Conservation (phyloP, 2,797 vertebrate species). For the Benthosema pterotum region DNA sequence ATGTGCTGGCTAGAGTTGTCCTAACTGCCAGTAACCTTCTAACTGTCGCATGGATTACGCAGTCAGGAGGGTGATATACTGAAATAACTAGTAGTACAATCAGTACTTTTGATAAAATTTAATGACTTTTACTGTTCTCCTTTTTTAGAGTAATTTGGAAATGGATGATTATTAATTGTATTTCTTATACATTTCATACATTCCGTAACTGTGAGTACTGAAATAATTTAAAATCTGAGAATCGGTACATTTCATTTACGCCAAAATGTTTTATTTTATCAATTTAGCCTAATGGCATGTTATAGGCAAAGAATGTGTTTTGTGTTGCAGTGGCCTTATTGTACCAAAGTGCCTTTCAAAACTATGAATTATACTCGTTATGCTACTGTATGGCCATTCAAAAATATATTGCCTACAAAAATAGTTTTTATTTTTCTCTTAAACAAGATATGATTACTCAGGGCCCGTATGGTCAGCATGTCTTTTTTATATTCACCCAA, state of each 20-base stretch:
- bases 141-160: slow-evolving; percentile 25
- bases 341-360: background rate
- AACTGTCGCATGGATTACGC: slow-evolving; percentile 23
- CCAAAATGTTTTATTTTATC: background rate
- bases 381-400: too few species aligned
- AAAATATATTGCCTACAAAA: too few species aligned
- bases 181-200: background rate
- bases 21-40: slow-evolving; percentile 30
- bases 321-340: too few species aligned
- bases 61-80: slow-evolving; percentile 7
- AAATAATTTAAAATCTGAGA: slow-evolving; percentile 6
- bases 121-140: background rate
- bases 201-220: slow-evolving; percentile 17
- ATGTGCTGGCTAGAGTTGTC: slow-evolving; percentile 28
- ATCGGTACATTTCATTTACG: slow-evolving; percentile 38
- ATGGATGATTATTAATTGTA: background rate
- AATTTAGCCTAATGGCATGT: too few species aligned
- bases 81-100: slow-evolving; percentile 43
- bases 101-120: slow-evolving; percentile 13
- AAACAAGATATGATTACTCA: too few species aligned
- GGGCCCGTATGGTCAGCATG: too few species aligned
- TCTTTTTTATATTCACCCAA: too few species aligned
- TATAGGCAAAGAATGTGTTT: too few species aligned
- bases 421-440: too few species aligned
- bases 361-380: background rate